phyloP scores from a whole-genome alignment of 2,888 invertebrate genomes.

The Druceiella hillmani region DNA sequence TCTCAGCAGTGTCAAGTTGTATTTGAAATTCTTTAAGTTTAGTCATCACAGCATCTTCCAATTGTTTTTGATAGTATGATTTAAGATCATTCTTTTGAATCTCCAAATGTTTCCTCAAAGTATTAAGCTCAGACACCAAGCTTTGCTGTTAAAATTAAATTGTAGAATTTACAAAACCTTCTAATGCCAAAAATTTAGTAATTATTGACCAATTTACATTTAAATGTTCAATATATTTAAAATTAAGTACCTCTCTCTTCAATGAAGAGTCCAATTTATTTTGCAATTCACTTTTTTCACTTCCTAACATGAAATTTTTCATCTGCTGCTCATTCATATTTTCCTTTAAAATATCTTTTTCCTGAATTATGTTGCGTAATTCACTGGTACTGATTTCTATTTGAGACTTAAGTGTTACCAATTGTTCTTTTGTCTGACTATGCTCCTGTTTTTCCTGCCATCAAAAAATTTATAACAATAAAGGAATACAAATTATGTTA shows the following conservation, averaged over 20 bases:
- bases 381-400: no score
- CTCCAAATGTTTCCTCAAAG: conserved; percentile 50
- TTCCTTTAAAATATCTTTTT: conserved; percentile 34
- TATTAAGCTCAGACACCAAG: conserved; percentile 51
- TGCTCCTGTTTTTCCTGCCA: no score
- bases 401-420: no score
- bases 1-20: conserved; percentile 68
- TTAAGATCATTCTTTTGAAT: conserved; percentile 63
- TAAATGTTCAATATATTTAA: conserved; percentile 13
- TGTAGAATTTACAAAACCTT: not conserved
- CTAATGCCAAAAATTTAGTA: not conserved
- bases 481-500: no score
- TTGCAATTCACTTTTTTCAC: conserved; percentile 50
- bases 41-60: conserved; percentile 69
- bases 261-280: conserved; percentile 46
- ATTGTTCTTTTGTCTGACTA: no score
- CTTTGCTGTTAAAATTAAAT: conserved; percentile 32
- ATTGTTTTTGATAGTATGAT: conserved; percentile 72
- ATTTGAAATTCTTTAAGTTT: conserved; percentile 75
- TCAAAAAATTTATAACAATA: no score
- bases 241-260: conserved; percentile 52
- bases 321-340: conserved; percentile 41
- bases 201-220: not conserved
- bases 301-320: conserved; percentile 41
- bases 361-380: no score